Evolutionary conservation across 2,113 vertebrate species (phyloP).

Genomic region (Notothenia coriiceps): DNA sequence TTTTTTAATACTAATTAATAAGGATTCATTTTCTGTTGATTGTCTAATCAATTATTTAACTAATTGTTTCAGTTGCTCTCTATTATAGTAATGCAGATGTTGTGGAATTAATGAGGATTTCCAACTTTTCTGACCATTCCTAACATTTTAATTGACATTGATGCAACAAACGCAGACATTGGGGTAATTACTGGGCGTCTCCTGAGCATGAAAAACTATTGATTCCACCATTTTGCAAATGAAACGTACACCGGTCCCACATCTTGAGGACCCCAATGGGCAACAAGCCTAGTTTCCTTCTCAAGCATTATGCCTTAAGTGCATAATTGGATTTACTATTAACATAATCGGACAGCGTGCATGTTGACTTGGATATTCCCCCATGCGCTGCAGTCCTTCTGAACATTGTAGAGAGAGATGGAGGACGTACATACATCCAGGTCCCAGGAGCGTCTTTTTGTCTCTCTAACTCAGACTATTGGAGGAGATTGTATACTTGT

Average conservation of each 20-base stretch:
- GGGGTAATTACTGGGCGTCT: slow-evolving; percentile 39
- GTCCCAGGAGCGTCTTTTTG: slow-evolving; percentile 70
- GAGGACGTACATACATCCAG: slow-evolving; percentile 48
- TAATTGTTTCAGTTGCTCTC: not conserved
- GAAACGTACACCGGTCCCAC: slow-evolving; percentile 53
- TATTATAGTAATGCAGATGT: not conserved
- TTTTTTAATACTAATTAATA: not conserved
- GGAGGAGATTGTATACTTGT: slow-evolving; percentile 14
- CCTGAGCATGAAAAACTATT: slow-evolving; percentile 39
- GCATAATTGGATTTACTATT: slow-evolving; percentile 85
- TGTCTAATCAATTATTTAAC: not conserved
- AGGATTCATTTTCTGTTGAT: not conserved
- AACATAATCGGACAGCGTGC: slow-evolving; percentile 82
- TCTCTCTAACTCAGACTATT: slow-evolving; percentile 38
- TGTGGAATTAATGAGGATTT: not conserved
- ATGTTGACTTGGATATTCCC: slow-evolving; percentile 78
- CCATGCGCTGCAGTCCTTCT: slow-evolving; percentile 58
- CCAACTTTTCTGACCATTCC: slow-evolving; percentile 13
- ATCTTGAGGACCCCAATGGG: slow-evolving; percentile 71
- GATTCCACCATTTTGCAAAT: slow-evolving; percentile 64
- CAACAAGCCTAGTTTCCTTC: slow-evolving; percentile 75
- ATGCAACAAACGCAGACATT: slow-evolving; percentile 43
- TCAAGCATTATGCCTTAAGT: slow-evolving; percentile 77
- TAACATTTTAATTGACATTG: slow-evolving; percentile 29
- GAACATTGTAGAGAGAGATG: slow-evolving; percentile 63